Base-by-base conservation (phyloP, 2,797 vertebrate species). In the Mormyrops attenuatus region DNA sequence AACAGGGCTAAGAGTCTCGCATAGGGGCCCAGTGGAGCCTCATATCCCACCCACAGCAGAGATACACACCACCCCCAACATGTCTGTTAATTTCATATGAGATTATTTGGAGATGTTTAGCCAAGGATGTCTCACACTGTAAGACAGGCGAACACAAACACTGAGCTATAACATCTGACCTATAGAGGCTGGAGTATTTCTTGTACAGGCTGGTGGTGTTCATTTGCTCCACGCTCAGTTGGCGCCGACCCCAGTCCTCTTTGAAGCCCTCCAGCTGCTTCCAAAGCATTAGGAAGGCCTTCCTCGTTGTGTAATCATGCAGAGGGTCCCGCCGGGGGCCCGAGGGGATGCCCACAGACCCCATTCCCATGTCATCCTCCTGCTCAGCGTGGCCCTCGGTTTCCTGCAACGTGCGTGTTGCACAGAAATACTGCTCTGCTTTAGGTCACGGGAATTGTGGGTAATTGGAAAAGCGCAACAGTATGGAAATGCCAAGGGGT, bases 201-300 rank as follows among this genome's bases (percentile, higher is more conserved):
- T 90, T 94, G 91, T 93, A 92, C 50, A 94, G 91, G 77, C 89
- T 44, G 53, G 92, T 8, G 0, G 88, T 92, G 30, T 77, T 93
- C 82, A 95, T 91, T 7, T 87, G 91, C n/a, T 95, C 91, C 3
- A 88, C 90, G 1, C 66, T 90, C 85, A 96, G 88, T 91, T 93
- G 96, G 85, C 94, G 92, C 22, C 0, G 0, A 22, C 94, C 94
- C 95, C 95, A 96, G 91, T 92, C 93, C 90, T 94, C 94, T 93
- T 96, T 97, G 41, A 96, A 93, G 20, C 94, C 91, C 92, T 97
- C 95, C 20, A 97, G 90, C 91, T 96, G 96, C 90, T 97, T 97
- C 91, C 93, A 95, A 22, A 96, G 91, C 38, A 95, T 90, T 90
- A 97, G 95, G 91, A 97, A 97, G 20, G 93, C 95, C 91, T 89